Base-by-base conservation (phyloP, 2,888 invertebrate genomes). In the Perizoma flavofasciatum region DNA sequence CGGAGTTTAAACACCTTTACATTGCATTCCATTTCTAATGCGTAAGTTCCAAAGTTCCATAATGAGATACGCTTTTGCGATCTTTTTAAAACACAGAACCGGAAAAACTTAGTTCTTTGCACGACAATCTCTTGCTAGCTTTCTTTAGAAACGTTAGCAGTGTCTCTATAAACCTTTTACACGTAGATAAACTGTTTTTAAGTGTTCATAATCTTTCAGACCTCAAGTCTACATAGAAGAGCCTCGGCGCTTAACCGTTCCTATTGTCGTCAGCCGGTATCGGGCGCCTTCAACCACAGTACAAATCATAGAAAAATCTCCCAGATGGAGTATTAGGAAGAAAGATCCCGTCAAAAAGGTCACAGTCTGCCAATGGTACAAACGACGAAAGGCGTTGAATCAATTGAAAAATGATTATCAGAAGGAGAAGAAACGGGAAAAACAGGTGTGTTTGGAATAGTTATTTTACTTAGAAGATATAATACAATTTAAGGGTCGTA, bases 181-280 rank as follows among this genome's bases (percentile, higher is more conserved):
- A 22, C 7, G 37, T 37, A 37, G 37, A 1, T 37, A 37, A 37
- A 4, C 37, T n/a, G n/a, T 41, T 10, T n/a, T 41, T n/a, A n/a
- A 41, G 10, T 4, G 4, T 41, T 7, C 11, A 22, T 8, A 40
- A 32, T 49, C 8, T 73, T 54, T 32, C 77, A 85, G 83, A 65
- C 79, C 80, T 3, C 68, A 60, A 52, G 60, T 78, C 4, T 66
- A 61, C 55, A 55, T 79, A 51, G 76, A 76, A 51, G 69, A 77
- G 35, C 72, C 76, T 48, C 70, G 54, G 7, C 66, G 61, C 7
- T 62, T 79, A 5, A 65, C 77, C 9, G 55, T 75, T 4, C 76
- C 82, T 4, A 55, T 81, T 49, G 68, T 69, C 11, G 68, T 80
- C 54, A 69, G 69, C 3, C 69, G 68, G 5, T 73, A 72, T 41